A percentile compares a stretch with the other conserved stretches of the same genome.
Evolutionary conservation across 2,888 invertebrate species (phyloP).

Genomic region (Apotomis turbidana): DNA sequence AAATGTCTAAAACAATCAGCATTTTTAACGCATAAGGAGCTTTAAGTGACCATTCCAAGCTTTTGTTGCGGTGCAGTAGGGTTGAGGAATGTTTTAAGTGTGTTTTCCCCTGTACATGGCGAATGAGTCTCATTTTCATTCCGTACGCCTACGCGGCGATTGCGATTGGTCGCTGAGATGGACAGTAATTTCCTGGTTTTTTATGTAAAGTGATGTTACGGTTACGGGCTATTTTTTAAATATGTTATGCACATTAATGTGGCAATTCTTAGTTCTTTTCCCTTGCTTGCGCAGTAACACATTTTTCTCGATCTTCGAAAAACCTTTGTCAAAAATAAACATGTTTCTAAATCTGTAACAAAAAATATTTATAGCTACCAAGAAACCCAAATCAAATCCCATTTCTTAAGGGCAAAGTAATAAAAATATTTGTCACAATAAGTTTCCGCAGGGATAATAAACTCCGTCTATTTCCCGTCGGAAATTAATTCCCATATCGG

Average conservation of each 20-base stretch:
- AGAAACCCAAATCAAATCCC: neutral
- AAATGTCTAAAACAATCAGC: no score
- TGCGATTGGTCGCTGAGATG: neutral
- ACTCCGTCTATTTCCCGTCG: slow-evolving; percentile 13
- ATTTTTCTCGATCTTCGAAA: no score
- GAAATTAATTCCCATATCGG: slow-evolving; percentile 29
- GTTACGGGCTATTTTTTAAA: neutral
- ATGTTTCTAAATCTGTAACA: neutral
- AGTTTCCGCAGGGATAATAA: slow-evolving; percentile 2
- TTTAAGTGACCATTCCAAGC: neutral
- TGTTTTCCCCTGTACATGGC: neutral
- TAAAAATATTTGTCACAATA: slow-evolving; percentile 37
- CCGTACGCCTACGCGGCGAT: neutral
- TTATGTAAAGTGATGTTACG: neutral
- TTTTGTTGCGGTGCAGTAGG: neutral
- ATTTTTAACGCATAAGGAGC: no score
- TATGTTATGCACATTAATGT: no score
- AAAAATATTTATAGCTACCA: neutral
- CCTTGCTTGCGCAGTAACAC: no score
- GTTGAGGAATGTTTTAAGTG: neutral
- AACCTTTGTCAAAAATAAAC: neutral
- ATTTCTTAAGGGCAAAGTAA: slow-evolving; percentile 3
- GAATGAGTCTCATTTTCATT: slow-evolving; percentile 6
- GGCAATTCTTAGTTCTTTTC: no score
- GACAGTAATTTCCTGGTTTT: slow-evolving; percentile 1